Evolutionary conservation across 2,888 invertebrate species (phyloP), one percentile per base, ranked within the genome.

Genomic region (Nematopogon swammerdamellus): DNA sequence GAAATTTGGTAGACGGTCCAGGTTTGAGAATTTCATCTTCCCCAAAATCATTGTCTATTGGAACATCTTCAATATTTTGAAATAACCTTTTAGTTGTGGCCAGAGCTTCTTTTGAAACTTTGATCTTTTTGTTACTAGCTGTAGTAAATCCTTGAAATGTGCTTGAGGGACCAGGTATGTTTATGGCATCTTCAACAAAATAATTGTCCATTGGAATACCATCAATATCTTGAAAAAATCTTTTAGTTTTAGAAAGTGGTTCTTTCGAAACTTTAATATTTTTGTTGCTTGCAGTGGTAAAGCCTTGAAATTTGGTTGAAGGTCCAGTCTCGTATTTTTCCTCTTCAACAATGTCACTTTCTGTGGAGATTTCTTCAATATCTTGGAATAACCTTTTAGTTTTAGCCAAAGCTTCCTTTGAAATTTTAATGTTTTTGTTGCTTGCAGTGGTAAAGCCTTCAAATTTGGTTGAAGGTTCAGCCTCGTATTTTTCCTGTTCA

Each of bases 131-230:
- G 47, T 52, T 52, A 48, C 53, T 53, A 17, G 59, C 62, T 6
- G 63, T 60, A 20, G 55, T 48, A 52, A 65, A 64, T 36, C 60
- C 60, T 42, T 18, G 17, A 19, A 49, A 48, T 20, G 19, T 19
- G 25, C 5, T 25, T 6, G 25, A 25, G 10, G 25, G 10, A 25
- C 4, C 5, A 25, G 25, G n/a, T n/a, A n/a, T n/a, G n/a, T n/a
- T n/a, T n/a, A n/a, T n/a, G n/a, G n/a, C 25, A 25, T 25, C 5
- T 25, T 25, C 5, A 25, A 25, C 8, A 25, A 25, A 25, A 25
- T 25, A 8, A 4, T 25, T 8, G 4, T 25, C 25, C 4, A 25
- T 25, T 4, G 25, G 11, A 17, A 18, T 43, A 6, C 10, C 48
- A n/a, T 25, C 30, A 18, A 18, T 50, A 30, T 51, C 53, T 44